Evolutionary conservation across 2,113 vertebrate genomes (phyloP).

Genomic region (Setophaga kirtlandii): DNA sequence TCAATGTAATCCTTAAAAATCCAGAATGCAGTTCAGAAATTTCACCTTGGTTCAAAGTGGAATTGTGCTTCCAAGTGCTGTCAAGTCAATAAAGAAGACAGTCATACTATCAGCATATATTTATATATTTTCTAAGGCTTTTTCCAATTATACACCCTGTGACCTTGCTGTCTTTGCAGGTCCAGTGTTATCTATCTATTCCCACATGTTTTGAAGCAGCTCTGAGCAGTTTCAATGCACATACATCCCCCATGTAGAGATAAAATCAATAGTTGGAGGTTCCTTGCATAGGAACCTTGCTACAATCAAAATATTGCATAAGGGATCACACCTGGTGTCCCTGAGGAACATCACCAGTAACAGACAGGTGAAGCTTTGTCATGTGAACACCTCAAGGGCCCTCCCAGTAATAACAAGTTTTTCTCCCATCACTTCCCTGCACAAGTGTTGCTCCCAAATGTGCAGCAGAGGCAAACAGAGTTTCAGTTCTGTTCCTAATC

Average conservation of each 20-base stretch:
- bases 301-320: not conserved
- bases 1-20: not conserved
- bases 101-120: not conserved
- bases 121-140: not conserved
- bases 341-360: not conserved
- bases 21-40: not conserved
- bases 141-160: not conserved
- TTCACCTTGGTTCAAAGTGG: not conserved
- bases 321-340: rapidly evolving
- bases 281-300: not conserved
- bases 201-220: not conserved
- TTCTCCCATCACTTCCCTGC: not conserved
- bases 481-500: not conserved
- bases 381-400: not conserved
- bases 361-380: not conserved
- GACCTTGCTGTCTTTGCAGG: not conserved
- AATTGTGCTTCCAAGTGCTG: not conserved
- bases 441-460: not conserved
- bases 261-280: rapidly evolving
- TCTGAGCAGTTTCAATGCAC: not conserved
- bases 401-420: not conserved
- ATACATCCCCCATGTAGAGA: rapidly evolving
- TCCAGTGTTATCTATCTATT: not conserved
- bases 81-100: not conserved
- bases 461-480: not conserved